These are phyloP conservation scores for Icerya purchasi DNA, from an alignment of 2,888 invertebrate genomes.

Conservation along the genomic window DNA sequence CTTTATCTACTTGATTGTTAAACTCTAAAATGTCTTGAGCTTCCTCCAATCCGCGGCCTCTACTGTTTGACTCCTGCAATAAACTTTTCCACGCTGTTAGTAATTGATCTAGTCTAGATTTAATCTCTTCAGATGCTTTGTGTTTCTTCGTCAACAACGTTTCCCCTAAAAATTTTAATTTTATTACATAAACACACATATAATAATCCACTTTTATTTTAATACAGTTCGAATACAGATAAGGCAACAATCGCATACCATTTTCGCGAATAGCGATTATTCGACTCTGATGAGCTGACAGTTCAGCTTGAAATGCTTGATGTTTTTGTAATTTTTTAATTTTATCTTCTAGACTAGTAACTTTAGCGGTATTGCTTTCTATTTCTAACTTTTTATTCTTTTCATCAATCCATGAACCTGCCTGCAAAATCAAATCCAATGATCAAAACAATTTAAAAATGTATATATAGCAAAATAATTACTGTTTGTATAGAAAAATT, in stretches of 20 bases:
- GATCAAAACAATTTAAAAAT: too few species aligned
- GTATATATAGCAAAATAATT: too few species aligned
- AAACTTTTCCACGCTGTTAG: constrained; percentile 53
- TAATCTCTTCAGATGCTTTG: constrained; percentile 44
- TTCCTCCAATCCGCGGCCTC: constrained; percentile 75
- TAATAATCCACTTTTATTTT: too few species aligned
- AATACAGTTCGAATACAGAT: too few species aligned
- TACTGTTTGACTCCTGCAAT: constrained; percentile 42
- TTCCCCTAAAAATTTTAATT: too few species aligned
- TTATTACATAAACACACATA: too few species aligned
- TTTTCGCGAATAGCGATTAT: constrained; percentile 53
- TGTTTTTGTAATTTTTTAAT: constrained; percentile 86
- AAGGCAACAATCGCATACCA: constrained; percentile 15
- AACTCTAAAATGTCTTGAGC: constrained; percentile 94
- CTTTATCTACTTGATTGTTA: constrained; percentile 85
- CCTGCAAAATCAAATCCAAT: constrained; percentile 27
- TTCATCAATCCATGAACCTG: constrained; percentile 76
- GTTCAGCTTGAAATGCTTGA: constrained; percentile 82
- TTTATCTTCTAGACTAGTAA: constrained; percentile 70
- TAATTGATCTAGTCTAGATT: constrained; percentile 43
- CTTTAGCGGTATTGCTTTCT: constrained; percentile 50
- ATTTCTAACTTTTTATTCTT: constrained; percentile 69
- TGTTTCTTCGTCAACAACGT: constrained; percentile 46
- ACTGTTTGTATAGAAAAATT: too few species aligned
- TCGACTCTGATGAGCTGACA: constrained; percentile 64